Percentiles rank a stretch among this genome's conserved stretches.
phyloP scores from a whole-genome alignment of 2,113 vertebrate species.

The Camelus bactrianus region DNA sequence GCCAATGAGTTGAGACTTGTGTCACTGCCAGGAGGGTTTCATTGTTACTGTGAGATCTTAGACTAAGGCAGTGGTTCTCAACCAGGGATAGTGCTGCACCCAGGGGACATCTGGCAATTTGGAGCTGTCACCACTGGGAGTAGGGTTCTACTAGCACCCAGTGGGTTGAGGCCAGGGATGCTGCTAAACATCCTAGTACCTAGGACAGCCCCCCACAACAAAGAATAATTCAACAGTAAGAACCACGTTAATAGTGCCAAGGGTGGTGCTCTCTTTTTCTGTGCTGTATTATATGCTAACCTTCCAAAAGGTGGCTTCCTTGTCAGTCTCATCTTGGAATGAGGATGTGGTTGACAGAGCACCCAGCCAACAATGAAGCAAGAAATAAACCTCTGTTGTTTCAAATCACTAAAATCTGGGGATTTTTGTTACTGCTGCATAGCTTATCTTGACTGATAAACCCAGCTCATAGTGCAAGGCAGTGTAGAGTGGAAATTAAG shows the following conservation, averaged over 20 bases:
- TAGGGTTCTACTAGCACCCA: neutral
- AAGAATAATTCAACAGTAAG: neutral
- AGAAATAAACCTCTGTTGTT: neutral
- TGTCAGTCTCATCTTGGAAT: neutral
- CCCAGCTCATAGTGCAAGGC: neutral
- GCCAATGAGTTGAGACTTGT: neutral
- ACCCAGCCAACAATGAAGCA: neutral
- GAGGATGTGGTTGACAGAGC: neutral
- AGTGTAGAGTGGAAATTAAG: neutral
- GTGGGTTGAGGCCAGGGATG: neutral
- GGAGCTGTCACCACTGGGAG: neutral
- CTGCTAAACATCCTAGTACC: neutral
- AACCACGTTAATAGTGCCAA: neutral
- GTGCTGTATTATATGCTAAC: neutral
- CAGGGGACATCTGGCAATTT: neutral
- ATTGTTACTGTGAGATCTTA: neutral
- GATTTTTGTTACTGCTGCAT: neutral
- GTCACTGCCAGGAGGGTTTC: neutral
- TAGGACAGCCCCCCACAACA: neutral
- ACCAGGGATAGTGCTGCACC: neutral
- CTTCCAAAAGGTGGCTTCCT: neutral
- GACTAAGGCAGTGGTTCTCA: neutral
- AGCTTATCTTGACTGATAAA: neutral
- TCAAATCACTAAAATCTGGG: neutral
- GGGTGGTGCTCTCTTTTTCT: neutral